These are phyloP conservation scores for Regulus satrapa DNA, from an alignment of 2,113 vertebrate species.

Conservation along the genomic window DNA sequence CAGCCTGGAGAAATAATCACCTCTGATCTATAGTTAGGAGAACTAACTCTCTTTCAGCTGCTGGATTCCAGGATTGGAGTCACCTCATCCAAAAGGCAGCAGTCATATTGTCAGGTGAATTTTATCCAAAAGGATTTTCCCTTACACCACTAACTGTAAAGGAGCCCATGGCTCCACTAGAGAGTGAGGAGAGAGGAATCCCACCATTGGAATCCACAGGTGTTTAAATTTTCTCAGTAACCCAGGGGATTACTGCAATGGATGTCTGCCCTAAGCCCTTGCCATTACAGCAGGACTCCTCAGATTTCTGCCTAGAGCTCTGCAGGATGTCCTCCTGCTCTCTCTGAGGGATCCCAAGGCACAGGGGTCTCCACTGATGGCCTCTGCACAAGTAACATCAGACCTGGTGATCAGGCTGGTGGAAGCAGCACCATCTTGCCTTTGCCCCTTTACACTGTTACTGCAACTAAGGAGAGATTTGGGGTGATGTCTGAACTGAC, in stretches of 20 bases:
- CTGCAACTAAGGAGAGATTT: not conserved
- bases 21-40: not conserved
- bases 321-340: not conserved
- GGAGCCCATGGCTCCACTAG: not conserved
- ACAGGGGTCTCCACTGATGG: not conserved
- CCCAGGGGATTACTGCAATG: not conserved
- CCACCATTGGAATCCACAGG: not conserved
- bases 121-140: not conserved
- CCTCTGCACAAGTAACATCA: not conserved
- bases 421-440: not conserved
- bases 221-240: not conserved
- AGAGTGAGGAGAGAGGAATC: not conserved
- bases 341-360: not conserved
- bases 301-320: not conserved
- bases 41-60: not conserved
- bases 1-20: not conserved
- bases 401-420: not conserved
- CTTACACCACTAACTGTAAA: not conserved
- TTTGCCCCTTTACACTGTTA: not conserved
- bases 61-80: not conserved
- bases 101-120: not conserved
- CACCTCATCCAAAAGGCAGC: not conserved
- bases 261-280: not conserved
- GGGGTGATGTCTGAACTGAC: not conserved
- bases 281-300: not conserved